Evolutionary conservation across 2,888 invertebrate genomes (phyloP).

Genomic region (Eutolmus rufibarbis): DNA sequence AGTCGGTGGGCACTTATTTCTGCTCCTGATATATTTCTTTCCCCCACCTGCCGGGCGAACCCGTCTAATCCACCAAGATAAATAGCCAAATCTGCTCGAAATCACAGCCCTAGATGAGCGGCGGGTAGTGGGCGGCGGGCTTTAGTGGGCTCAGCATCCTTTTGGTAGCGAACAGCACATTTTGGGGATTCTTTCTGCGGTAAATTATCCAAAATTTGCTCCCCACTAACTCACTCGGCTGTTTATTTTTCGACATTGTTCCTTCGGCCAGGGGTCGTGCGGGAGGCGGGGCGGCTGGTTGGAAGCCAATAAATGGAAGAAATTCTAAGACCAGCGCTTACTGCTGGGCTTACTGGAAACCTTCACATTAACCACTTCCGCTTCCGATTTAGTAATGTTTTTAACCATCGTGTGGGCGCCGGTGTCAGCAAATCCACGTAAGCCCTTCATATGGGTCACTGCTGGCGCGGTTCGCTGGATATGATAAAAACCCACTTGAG

Average conservation of each 20-base stretch:
- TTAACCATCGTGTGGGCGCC: background rate
- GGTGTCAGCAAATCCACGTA: conserved; percentile 14
- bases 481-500: conserved; percentile 33
- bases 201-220: conserved; percentile 24
- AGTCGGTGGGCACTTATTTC: background rate
- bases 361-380: conserved; percentile 27
- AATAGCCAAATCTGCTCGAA: conserved; percentile 15
- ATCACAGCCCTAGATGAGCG: background rate
- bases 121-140: background rate
- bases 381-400: conserved; percentile 7
- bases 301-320: background rate
- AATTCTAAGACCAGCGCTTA: background rate
- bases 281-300: background rate
- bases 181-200: background rate
- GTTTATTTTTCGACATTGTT: background rate
- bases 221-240: background rate
- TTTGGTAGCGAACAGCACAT: background rate
- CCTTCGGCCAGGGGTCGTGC: background rate
- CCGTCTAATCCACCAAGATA: background rate
- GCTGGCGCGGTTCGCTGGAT: background rate
- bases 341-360: conserved; percentile 1
- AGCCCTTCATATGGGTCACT: conserved; percentile 20
- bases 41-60: background rate
- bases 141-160: background rate
- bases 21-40: background rate